phyloP scores from a whole-genome alignment of 2,113 vertebrate species.

The Entomyzon cyanotis region DNA sequence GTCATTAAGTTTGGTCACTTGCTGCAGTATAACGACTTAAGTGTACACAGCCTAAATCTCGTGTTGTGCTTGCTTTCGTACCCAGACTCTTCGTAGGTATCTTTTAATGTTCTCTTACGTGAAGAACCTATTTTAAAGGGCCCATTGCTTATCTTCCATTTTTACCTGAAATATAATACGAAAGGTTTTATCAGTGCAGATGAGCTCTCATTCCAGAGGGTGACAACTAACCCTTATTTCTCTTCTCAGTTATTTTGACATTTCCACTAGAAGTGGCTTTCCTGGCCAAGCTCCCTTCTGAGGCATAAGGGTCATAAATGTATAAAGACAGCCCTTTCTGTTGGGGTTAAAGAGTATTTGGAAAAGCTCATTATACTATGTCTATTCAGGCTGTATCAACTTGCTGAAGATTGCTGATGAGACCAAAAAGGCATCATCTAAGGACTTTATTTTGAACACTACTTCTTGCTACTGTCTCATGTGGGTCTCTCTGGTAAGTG shows the following conservation, averaged over 20 bases:
- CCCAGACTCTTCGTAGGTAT: neutral
- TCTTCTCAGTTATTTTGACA: neutral
- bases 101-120: neutral
- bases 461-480: neutral
- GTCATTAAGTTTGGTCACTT: neutral
- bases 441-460: neutral
- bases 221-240: neutral
- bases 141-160: neutral
- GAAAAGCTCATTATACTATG: neutral
- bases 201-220: neutral
- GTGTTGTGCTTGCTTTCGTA: neutral
- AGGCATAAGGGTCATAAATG: neutral
- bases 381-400: neutral
- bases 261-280: constrained; percentile 4
- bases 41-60: neutral
- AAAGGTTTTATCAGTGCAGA: neutral
- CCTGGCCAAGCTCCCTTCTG: neutral
- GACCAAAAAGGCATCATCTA: neutral
- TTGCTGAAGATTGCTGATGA: neutral
- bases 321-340: neutral
- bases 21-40: neutral
- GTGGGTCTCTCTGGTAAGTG: neutral
- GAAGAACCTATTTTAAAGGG: neutral
- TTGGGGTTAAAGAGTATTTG: neutral
- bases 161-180: neutral